Base-by-base conservation (phyloP, 2,888 invertebrate species). In the Agelastica alni region DNA sequence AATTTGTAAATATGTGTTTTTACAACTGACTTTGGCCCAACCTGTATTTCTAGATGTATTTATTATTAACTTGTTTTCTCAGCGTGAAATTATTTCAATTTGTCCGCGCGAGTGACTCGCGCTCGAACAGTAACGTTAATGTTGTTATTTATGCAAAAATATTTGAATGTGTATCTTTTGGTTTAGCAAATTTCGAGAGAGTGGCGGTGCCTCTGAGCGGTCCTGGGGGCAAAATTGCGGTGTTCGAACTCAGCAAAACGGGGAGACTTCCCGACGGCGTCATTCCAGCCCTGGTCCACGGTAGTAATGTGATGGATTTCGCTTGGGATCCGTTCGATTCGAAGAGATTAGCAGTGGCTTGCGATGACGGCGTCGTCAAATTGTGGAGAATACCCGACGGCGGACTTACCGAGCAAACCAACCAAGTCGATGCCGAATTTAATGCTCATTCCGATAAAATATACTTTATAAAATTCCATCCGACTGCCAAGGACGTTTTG, bases 321-420 rank as follows among this genome's bases (percentile, higher is more conserved):
- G 86, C 88, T 52, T 97, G 93, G 91, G 95, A 96, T 81, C 96
- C 96, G 1, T 96, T 96, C 77, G 83, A 93, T 75, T 81, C 85
- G 62, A 42, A 39, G 10, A 39, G 65, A 4, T 81, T 97, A 56
- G 87, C 92, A 32, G 93, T 93, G 32, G 93, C 90, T 18, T 93
- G 93, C 70, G 96, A 96, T 69, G 93, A 94, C 75, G 96, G 95
- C 1, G 64, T 70, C 6, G 66, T 76, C 9, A 73, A 73, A 54
- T 58, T 76, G 14, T 76, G 76, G 76, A 65, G 57, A 45, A 70
- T 77, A 36, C 72, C 74, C 2, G 70, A 67, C 44, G 62, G 63
- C 67, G 79, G 86, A 80, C 34, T 80, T 89, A 0, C 82, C 28
- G 90, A 92, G 70, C 91, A 91, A 1, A 89, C 90, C 0, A 93